Conservation (phyloP, 2,888 invertebrate genomes). For the Choristoneura rosaceana region DNA sequence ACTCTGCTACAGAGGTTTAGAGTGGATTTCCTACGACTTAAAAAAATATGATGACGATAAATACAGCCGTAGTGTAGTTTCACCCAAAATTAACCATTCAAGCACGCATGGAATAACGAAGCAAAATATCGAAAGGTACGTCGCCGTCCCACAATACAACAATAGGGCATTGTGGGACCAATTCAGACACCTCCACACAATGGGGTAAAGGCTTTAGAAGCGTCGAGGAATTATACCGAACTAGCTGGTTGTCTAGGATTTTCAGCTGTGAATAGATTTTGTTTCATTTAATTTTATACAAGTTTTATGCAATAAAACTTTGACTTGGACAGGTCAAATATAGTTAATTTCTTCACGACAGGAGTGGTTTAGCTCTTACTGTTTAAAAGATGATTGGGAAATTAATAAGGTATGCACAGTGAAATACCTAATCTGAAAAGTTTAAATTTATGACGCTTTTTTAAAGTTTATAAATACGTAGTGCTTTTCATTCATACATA, state of each 20-base stretch:
- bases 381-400: too few species aligned
- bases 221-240: conserved; percentile 33
- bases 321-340: too few species aligned
- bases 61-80: conserved; percentile 6
- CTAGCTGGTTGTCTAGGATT: conserved; percentile 29
- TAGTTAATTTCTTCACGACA: too few species aligned
- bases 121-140: conserved; percentile 38
- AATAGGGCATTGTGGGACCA: conserved; percentile 29
- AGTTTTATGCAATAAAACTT: neutral
- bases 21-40: too few species aligned
- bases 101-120: conserved; percentile 32
- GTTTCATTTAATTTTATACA: neutral
- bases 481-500: too few species aligned
- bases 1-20: too few species aligned
- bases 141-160: conserved; percentile 29
- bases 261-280: conserved; percentile 12
- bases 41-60: too few species aligned
- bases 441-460: too few species aligned
- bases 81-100: conserved; percentile 30
- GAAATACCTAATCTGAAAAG: too few species aligned
- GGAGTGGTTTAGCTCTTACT: too few species aligned
- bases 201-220: conserved; percentile 34
- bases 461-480: too few species aligned
- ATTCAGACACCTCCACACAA: conserved; percentile 36
- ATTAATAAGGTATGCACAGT: too few species aligned